Evolutionary conservation across 2,797 vertebrate genomes (phyloP), one percentile per base, ranked within the genome.

Genomic region (Momotus momota): DNA sequence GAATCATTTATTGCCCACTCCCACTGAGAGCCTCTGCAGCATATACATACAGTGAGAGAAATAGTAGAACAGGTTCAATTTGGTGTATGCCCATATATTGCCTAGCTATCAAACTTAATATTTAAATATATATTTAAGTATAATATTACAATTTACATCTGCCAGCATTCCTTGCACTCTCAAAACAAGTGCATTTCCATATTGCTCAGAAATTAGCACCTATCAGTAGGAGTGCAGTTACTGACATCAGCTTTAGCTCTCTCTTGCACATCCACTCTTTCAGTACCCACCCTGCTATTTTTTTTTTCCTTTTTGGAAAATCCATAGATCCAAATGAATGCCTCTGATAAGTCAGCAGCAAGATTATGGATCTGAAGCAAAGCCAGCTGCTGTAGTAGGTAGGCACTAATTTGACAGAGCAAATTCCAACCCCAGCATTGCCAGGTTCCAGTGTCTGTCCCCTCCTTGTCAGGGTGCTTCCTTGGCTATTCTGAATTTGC

Each of bases 1-100:
- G 70, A 92, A 40, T 77, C 40, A 7, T 67, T 85, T 62, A 21
- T 49, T 66, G 80, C 74, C 55, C 65, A 33, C 52, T 93, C 83
- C 73, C n/a, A 51, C 45, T 14, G 67, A 70, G 19, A 91, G 41
- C 45, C 45, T 91, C 88, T 93, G 89, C 93, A 95, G 35, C 35
- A 35, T 35, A 78, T 38, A 33, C 19, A 7, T 49, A 23, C 33
- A 14, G 77, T 26, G 79, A 92, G 46, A 27, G 29, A 14, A 81
- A 66, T 25, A 31, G 31, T 7, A 73, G 41, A 62, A 75, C n/a
- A 79, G 54, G 23, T 65, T 86, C 58, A n/a, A 0, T 60, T 74
- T 20, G 2, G 4, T 79, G 25, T 52, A 55, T 79, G 40, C 33
- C 33, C 5, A 0, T 41, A 11, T 78, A 45, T 31, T 84, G 25